Evolutionary conservation across 2,797 vertebrate genomes (phyloP), one percentile per base, ranked within the genome.

Genomic region (Chrysocyon brachyurus): DNA sequence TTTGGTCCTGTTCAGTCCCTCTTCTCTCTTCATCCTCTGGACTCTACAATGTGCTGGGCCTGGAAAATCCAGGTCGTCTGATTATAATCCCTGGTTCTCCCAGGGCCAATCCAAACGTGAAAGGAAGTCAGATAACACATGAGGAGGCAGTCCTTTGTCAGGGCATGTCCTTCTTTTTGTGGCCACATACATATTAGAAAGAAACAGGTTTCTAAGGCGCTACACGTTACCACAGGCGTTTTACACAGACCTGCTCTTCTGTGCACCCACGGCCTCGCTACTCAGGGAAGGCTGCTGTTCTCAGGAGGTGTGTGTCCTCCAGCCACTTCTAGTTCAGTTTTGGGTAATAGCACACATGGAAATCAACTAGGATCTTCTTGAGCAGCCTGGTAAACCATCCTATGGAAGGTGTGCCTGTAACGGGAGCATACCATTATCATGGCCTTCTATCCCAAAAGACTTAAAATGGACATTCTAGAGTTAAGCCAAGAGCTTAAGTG

Each of bases 201-300:
- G 49, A 72, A 81, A 46, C 17, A 46, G 0, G 19, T 22, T 24
- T 49, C 40, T 6, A 40, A 78, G 81, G 57, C 0, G 12, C 52
- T 7, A 2, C 66, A 4, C 5, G 16, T 0, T 16, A 14, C 15
- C 5, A 17, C 33, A 85, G n/a, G 33, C 66, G 22, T 61, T 56
- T 77, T 28, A 19, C 5, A 22, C 12, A 6, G 49, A 40, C 3
- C 12, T 16, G 22, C 28, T 49, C 2, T n/a, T 40, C 6, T 0
- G 10, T 8, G 31, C 7, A 3, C 12, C 28, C 0, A 2, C 0
- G 4, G 5, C 8, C 3, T 11, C 28, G 79, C 33, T 16, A 3
- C 2, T 2, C 4, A 33, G 6, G 12, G 10, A 2, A 14, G 46
- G 28, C n/a, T 17, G n/a, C 6, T 1, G 2, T 17, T 24, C 75